Evolutionary conservation across 2,888 invertebrate genomes (phyloP), one percentile per base, ranked within the genome.

Genomic region (Eristalis pertinax): DNA sequence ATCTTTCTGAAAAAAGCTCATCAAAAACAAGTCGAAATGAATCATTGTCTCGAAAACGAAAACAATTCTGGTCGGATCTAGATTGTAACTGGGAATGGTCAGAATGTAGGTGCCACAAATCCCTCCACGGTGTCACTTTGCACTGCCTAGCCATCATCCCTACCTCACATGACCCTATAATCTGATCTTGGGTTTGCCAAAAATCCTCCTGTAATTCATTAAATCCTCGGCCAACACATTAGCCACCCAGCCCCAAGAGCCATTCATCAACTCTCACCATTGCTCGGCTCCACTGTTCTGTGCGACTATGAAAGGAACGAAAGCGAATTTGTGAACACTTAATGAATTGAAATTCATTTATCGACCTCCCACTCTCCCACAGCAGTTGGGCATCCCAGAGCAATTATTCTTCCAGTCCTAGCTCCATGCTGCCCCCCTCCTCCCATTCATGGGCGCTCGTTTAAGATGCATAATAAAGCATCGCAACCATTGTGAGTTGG

Each of bases 291-390:
- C 86, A 29, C 56, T 75, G 82, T 82, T 35, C 35, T 43, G 3
- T 13, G 22, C 1, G 26, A 38, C 2, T 5, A 68, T 72, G 63
- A 26, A 64, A 70, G 78, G 32, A 32, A 75, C 38, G 64, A 56
- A 78, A 74, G n/a, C 70, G 32, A 78, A 72, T 82, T 84, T 84
- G 73, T 87, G 87, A 79, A 76, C 83, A 75, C 75, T 70, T 62
- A 87, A 87, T 80, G 80, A 87, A 87, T 84, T 80, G 84, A 83
- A 80, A 87, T 87, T 87, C 79, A 84, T 84, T 87, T 87, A 87
- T 76, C 72, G 65, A 80, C 64, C 68, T 64, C n/a, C 43, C 67
- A 64, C 67, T 50, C 78, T 64, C 26, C 24, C 15, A 5, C 15
- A 60, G 70, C 76, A 87, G 87, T 76, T 68, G 78, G 69, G 50